These are phyloP conservation scores for Gymnocephalus cernua DNA, from an alignment of 2,113 vertebrate species.

Conservation along the genomic window DNA sequence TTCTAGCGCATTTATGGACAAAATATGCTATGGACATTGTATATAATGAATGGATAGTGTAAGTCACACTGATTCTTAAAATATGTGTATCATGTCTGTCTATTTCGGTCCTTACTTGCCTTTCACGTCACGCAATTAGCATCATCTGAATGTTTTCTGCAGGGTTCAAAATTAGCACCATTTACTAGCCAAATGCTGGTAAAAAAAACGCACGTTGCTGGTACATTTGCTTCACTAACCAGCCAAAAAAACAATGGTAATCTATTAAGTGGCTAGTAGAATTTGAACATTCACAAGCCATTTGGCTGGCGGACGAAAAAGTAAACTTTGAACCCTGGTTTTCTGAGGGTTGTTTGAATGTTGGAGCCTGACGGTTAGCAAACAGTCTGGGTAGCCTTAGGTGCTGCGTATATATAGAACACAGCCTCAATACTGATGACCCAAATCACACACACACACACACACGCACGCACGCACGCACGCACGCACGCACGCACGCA, in stretches of 20 bases:
- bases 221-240: too few relatives aligned
- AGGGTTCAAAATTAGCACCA: too few relatives aligned
- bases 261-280: too few relatives aligned
- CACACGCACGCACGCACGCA: constrained; percentile 43
- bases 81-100: neutral
- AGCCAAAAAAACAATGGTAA: too few relatives aligned
- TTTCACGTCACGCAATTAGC: neutral
- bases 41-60: neutral
- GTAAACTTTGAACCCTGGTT: neutral
- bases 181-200: too few relatives aligned
- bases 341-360: constrained; percentile 26
- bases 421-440: constrained; percentile 80
- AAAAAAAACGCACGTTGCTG: too few relatives aligned
- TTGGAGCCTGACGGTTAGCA: constrained; percentile 40
- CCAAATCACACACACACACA: constrained; percentile 66
- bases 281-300: too few relatives aligned
- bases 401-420: constrained; percentile 75
- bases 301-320: too few relatives aligned
- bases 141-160: neutral
- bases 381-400: constrained; percentile 68
- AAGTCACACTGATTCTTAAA: neutral
- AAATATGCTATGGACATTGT: accelerated
- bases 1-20: neutral
- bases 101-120: too few relatives aligned
- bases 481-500: constrained; percentile 46